A percentile compares a stretch with the other conserved stretches of the same genome.
Evolutionary conservation across 2,797 vertebrate genomes (phyloP).

Genomic region (Hirundo rustica): DNA sequence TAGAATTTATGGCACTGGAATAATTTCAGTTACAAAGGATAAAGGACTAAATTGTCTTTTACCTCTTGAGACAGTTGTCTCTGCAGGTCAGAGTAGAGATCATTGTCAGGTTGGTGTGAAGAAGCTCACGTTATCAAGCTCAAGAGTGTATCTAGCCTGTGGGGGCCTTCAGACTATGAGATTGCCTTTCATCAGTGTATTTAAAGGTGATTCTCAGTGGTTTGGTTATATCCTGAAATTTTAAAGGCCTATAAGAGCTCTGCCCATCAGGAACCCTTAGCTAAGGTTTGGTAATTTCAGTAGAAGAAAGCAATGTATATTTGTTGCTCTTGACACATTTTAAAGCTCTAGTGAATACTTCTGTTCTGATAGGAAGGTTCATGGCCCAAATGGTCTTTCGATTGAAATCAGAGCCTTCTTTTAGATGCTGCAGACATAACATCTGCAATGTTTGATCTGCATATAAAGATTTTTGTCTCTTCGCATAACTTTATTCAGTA

Average conservation of each 20-base stretch:
- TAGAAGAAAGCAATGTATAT: neutral
- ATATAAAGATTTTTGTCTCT: neutral
- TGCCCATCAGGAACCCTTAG: neutral
- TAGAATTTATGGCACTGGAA: conserved; percentile 63
- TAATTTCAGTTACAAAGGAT: conserved; percentile 58
- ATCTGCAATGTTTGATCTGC: neutral
- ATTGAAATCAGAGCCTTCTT: neutral
- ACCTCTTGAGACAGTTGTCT: conserved; percentile 68
- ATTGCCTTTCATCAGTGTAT: conserved; percentile 36
- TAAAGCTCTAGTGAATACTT: neutral
- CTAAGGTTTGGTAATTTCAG: neutral
- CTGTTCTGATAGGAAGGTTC: neutral
- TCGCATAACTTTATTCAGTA: neutral
- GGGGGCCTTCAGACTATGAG: neutral
- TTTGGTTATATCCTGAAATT: neutral
- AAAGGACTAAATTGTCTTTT: conserved; percentile 70
- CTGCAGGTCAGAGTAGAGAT: conserved; percentile 61
- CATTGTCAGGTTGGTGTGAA: conserved; percentile 44
- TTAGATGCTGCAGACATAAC: neutral
- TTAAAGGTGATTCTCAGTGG: neutral
- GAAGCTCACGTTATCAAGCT: conserved; percentile 15
- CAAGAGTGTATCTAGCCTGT: neutral
- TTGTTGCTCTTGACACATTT: neutral
- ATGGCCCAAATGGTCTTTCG: neutral
- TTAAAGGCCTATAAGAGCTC: neutral